Conservation (phyloP, 2,113 vertebrate genomes). For the Gymnocephalus cernua region DNA sequence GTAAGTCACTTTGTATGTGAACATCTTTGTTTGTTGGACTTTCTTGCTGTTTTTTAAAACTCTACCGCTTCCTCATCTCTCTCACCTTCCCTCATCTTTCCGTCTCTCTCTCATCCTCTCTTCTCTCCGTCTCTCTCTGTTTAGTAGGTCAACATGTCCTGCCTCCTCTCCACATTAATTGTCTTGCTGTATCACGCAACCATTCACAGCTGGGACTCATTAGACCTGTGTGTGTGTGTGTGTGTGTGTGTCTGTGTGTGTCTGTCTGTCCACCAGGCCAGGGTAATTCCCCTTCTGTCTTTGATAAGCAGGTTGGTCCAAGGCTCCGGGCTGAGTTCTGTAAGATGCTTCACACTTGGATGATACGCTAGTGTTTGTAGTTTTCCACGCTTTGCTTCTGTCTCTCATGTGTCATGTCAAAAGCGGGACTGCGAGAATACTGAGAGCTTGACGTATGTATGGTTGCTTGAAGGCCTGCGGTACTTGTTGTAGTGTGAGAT, state of each 20-base stretch:
- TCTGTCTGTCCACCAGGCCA: slow-evolving; percentile 40
- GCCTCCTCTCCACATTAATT: slow-evolving; percentile 74
- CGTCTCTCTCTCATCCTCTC: neutral
- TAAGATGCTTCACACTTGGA: slow-evolving; percentile 66
- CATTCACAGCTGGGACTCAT: slow-evolving; percentile 75
- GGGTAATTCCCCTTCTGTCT: slow-evolving; percentile 68
- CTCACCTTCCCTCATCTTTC: slow-evolving; percentile 38
- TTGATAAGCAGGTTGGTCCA: slow-evolving; percentile 72
- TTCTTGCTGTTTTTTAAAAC: neutral
- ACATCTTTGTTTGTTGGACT: slow-evolving; percentile 1
- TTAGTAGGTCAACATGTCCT: slow-evolving; percentile 75
- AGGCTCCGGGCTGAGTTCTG: slow-evolving; percentile 51
- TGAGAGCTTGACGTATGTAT: neutral
- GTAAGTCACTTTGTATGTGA: neutral
- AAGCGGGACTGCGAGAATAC: neutral
- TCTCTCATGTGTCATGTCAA: slow-evolving; percentile 38
- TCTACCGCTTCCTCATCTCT: slow-evolving; percentile 1
- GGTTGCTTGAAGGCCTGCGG: slow-evolving; percentile 2
- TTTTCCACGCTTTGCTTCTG: slow-evolving; percentile 62
- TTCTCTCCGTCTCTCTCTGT: slow-evolving; percentile 30
- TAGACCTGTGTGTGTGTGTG: slow-evolving; percentile 56
- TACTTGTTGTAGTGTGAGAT: neutral
- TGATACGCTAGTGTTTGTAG: slow-evolving; percentile 61
- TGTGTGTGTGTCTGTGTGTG: slow-evolving; percentile 25
- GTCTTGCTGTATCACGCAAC: slow-evolving; percentile 77